Conservation (phyloP, 2,113 vertebrate genomes). For the Porphyrio hochstetteri region DNA sequence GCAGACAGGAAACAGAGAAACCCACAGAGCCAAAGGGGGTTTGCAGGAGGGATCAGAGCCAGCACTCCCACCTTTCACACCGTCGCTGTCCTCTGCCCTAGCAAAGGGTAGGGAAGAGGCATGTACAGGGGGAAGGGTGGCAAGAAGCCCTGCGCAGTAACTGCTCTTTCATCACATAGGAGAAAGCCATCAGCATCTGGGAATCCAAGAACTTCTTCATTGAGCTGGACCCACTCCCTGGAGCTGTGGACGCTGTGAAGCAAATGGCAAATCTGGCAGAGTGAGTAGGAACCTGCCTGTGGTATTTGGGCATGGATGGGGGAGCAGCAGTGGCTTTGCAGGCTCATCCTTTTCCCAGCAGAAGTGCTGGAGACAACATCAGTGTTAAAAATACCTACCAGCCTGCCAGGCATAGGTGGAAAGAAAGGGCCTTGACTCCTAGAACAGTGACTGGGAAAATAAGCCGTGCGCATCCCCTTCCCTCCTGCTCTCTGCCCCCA, state of each 20-base stretch:
- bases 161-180: slow-evolving; percentile 68
- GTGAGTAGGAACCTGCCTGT: slow-evolving; percentile 68
- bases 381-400: neutral
- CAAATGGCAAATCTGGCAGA: slow-evolving; percentile 90
- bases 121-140: neutral
- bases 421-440: neutral
- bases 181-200: slow-evolving; percentile 96
- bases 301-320: accelerated
- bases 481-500: neutral
- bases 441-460: neutral
- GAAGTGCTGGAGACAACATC: neutral
- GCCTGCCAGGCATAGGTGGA: neutral
- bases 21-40: neutral
- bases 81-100: neutral
- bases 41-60: neutral
- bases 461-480: neutral
- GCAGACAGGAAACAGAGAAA: neutral
- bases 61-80: neutral
- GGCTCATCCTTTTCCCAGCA: neutral
- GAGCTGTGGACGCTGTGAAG: slow-evolving; percentile 91
- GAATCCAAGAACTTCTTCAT: slow-evolving; percentile 93
- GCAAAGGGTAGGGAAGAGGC: neutral
- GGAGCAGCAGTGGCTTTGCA: neutral
- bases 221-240: slow-evolving; percentile 90
- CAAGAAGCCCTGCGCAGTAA: neutral